These are phyloP conservation scores for Dexiosoma caninum DNA, from an alignment of 2,888 invertebrate genomes.

Conservation along the genomic window DNA sequence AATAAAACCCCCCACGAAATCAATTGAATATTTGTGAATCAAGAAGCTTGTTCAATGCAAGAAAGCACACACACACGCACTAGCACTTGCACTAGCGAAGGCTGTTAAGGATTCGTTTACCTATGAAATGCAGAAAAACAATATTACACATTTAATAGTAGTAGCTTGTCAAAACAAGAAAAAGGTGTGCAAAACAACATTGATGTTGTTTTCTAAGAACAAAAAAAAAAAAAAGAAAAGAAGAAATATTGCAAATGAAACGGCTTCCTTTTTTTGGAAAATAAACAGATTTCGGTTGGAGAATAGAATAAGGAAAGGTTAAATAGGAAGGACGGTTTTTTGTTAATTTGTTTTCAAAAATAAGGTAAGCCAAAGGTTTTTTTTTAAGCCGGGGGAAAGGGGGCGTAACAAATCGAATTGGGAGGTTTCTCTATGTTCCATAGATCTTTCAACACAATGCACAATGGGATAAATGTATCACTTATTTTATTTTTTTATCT, in stretches of 20 bases:
- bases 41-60: slow-evolving; percentile 4
- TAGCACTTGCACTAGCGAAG: neutral
- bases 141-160: slow-evolving; percentile 49
- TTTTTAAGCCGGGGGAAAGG: slow-evolving; percentile 34
- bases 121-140: slow-evolving; percentile 24
- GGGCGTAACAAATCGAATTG: slow-evolving; percentile 52
- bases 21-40: slow-evolving; percentile 53
- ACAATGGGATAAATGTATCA: neutral
- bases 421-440: slow-evolving; percentile 45
- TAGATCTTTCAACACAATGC: neutral
- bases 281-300: slow-evolving; percentile 45
- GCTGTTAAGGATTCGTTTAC: slow-evolving; percentile 49
- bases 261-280: slow-evolving; percentile 43
- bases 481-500: no score
- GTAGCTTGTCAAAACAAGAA: slow-evolving; percentile 61
- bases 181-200: slow-evolving; percentile 62
- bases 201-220: slow-evolving; percentile 45
- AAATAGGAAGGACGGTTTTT: slow-evolving; percentile 49
- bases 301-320: slow-evolving; percentile 16
- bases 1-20: slow-evolving; percentile 57
- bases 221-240: neutral
- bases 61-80: neutral
- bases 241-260: no score
- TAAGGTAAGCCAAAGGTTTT: neutral
- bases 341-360: neutral